Percentiles rank a stretch among this genome's conserved stretches.
Conservation (phyloP, 2,797 vertebrate species). For the Hozukius guyotensis region DNA sequence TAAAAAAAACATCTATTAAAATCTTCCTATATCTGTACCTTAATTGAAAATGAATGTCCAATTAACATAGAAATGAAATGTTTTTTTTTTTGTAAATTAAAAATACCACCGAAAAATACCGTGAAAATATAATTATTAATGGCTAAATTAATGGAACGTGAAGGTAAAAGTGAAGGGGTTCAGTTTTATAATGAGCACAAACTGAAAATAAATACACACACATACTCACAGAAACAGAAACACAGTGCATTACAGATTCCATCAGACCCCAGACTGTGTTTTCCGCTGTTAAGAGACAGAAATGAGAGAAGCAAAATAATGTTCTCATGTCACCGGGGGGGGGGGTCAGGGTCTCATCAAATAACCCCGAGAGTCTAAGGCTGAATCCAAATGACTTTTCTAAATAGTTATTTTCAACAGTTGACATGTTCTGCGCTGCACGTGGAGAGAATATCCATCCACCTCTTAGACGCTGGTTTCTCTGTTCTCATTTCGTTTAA, state of each 20-base stretch:
- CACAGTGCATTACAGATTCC: not conserved
- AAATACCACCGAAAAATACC: not conserved
- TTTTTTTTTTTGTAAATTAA: not conserved
- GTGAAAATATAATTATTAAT: not conserved
- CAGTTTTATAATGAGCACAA: not conserved
- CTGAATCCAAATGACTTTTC: conserved; percentile 33
- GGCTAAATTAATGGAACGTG: not conserved
- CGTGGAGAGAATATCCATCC: conserved; percentile 19
- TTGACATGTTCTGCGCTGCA: conserved; percentile 19
- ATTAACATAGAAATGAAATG: not conserved
- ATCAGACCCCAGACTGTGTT: conserved; percentile 2
- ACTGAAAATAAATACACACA: not conserved
- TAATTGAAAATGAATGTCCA: not conserved
- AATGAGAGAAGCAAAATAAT: conserved; percentile 39
- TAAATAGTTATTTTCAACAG: conserved; percentile 35
- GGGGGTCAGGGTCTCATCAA: conserved; percentile 1
- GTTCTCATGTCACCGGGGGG: conserved; percentile 6
- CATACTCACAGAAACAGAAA: not conserved
- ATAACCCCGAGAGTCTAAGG: not conserved
- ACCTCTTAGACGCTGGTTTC: not conserved
- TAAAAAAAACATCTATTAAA: not conserved
- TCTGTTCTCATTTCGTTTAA: conserved; percentile 28
- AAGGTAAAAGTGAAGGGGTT: not conserved
- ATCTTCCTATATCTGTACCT: not conserved
- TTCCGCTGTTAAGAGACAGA: conserved; percentile 9